Base-by-base conservation (phyloP, 2,797 vertebrate genomes). In the Tiaroga cobitis region DNA sequence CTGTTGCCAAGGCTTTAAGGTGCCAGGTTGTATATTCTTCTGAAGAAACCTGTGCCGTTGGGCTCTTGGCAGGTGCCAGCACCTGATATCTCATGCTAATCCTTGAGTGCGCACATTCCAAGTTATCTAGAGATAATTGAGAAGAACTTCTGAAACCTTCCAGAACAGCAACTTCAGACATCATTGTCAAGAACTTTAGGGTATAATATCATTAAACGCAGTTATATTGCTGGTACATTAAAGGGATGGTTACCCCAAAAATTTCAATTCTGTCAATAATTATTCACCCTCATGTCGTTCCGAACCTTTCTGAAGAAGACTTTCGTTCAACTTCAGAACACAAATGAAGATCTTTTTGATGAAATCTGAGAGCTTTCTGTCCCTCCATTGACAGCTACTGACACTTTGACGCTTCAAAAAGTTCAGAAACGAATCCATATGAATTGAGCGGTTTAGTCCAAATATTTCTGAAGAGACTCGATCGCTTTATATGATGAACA, bases 1-100 rank as follows among this genome's bases (percentile, higher is more conserved):
- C 93, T 94, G 93, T 90, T 92, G 82, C 78, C 82, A 73, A 77
- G 90, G 80, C 85, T 84, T 69, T 84, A 74, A 80, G 87, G 89
- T 89, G 89, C 90, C 88, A 91, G 85, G 89, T 90, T 61, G 68
- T 90, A 89, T 88, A 51, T 87, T 91, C 68, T 90, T 90, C 79
- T 89, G 86, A 78, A 61, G 51, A 83, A 75, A 61, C 81, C 68
- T 69, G 84, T 59, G 76, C 76, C 76, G 70, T 63, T 49, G 34
- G 74, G 73, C 19, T 51, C 32, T 68, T 69, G 54, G 76, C 83
- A 61, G 39, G 67, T 63, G 67, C 8, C 65, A 46, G 37, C 4
- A 37, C 37, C 34, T 72, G 68, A 82, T 10, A 43, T 72, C n/a
- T 70, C 32, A 18, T 0, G 37, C 26, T 61, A 70, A 84, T 79